Conservation (phyloP, 1,140 invertebrate genomes). For the Drosophila suzukii region DNA sequence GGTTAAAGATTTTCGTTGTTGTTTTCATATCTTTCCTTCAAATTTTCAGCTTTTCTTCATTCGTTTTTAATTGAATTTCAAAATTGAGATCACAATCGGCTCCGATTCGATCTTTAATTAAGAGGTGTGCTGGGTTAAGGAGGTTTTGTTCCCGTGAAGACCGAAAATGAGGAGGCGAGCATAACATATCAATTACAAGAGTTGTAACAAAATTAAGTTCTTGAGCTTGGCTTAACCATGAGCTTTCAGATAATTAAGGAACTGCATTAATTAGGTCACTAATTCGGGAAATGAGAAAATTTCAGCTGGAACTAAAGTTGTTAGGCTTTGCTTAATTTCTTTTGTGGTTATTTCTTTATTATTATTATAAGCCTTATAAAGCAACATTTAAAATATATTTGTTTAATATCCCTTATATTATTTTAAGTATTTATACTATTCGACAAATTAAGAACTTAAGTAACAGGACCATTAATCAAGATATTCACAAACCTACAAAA, state of each 20-base stretch:
- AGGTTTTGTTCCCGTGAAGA: slow-evolving; percentile 5
- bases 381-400: too few species aligned
- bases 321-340: not conserved
- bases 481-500: not conserved
- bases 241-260: slow-evolving; percentile 26
- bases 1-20: slow-evolving; percentile 37
- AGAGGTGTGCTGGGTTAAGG: slow-evolving; percentile 32
- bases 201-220: slow-evolving; percentile 35
- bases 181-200: slow-evolving; percentile 66
- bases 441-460: not conserved
- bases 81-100: slow-evolving; percentile 44
- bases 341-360: too few species aligned
- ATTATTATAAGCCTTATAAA: too few species aligned
- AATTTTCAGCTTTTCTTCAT: slow-evolving; percentile 34
- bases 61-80: slow-evolving; percentile 58
- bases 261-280: slow-evolving; percentile 17
- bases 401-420: too few species aligned
- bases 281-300: slow-evolving; percentile 7
- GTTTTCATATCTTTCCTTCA: slow-evolving; percentile 31
- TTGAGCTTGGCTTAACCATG: slow-evolving; percentile 8
- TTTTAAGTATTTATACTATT: not conserved
- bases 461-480: not conserved
- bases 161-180: slow-evolving; percentile 21
- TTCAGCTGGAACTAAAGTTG: not conserved
- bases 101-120: slow-evolving; percentile 51